phyloP scores from a whole-genome alignment of 2,113 vertebrate genomes.

The Callospermophilus lateralis region DNA sequence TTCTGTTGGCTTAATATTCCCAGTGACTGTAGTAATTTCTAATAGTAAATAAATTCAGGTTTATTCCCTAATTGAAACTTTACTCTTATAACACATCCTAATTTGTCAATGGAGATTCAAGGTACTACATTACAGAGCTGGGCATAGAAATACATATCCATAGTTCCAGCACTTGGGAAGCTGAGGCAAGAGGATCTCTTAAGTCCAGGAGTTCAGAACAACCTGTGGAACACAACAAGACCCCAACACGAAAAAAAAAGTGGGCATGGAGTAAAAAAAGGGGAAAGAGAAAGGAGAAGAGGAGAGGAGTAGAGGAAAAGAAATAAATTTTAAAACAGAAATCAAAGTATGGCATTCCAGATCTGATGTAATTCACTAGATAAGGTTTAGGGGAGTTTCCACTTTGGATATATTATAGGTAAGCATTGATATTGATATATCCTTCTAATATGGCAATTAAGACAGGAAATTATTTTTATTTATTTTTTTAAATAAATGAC shows the following conservation, averaged over 20 bases:
- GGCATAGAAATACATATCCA: not conserved
- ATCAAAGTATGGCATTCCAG: not conserved
- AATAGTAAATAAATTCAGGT: not conserved
- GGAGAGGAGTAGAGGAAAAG: not conserved
- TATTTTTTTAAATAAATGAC: too few relatives aligned
- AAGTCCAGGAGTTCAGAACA: not conserved
- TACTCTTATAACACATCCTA: not conserved
- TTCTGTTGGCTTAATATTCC: not conserved
- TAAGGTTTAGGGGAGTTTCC: not conserved
- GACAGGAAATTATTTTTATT: not conserved
- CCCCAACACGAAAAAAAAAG: not conserved
- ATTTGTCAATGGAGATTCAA: not conserved
- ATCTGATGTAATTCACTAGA: not conserved
- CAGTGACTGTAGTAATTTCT: not conserved
- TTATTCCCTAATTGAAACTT: not conserved
- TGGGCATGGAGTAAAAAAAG: not conserved
- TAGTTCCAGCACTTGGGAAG: not conserved
- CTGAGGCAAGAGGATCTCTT: not conserved
- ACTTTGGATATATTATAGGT: not conserved
- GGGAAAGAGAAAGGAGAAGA: too few relatives aligned
- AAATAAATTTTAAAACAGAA: too few relatives aligned
- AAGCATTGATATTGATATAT: not conserved
- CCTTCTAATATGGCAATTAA: not conserved
- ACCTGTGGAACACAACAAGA: not conserved
- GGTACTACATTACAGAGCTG: not conserved